These are phyloP conservation scores for Proteles cristata DNA, from an alignment of 2,113 vertebrate genomes.

Conservation along the genomic window DNA sequence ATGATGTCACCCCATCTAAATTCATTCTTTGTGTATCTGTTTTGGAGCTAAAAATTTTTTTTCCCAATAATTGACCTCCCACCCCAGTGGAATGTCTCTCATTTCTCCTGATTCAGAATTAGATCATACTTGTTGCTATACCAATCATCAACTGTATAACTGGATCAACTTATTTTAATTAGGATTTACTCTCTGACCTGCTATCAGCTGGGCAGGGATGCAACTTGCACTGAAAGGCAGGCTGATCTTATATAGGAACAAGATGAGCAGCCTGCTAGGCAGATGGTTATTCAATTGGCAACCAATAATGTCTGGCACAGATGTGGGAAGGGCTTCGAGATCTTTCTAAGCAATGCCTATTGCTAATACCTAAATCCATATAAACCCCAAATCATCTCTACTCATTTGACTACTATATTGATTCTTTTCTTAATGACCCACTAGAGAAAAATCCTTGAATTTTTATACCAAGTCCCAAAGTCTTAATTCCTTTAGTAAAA, in stretches of 20 bases:
- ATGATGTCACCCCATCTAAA: background rate
- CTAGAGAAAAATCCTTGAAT: background rate
- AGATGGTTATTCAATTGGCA: background rate
- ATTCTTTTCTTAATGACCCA: background rate
- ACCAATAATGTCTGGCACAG: background rate
- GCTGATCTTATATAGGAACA: background rate
- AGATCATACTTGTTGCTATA: background rate
- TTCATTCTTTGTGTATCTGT: background rate
- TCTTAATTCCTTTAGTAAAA: conserved; percentile 3
- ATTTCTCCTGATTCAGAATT: background rate
- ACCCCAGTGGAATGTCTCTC: background rate
- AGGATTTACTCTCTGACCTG: background rate
- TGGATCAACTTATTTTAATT: background rate
- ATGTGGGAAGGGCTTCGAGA: background rate
- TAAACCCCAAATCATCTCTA: background rate
- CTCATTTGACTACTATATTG: background rate
- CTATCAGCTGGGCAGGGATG: background rate
- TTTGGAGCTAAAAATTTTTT: background rate
- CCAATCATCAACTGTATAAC: background rate
- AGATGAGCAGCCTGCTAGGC: background rate
- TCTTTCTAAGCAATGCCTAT: background rate
- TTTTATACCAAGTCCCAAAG: background rate
- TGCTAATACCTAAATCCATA: background rate
- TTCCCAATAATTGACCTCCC: background rate
- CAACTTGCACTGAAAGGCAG: background rate